Percentiles rank a stretch among this genome's conserved stretches.
Conservation (phyloP, 2,113 vertebrate species). For the Leptobrachium leishanense region DNA sequence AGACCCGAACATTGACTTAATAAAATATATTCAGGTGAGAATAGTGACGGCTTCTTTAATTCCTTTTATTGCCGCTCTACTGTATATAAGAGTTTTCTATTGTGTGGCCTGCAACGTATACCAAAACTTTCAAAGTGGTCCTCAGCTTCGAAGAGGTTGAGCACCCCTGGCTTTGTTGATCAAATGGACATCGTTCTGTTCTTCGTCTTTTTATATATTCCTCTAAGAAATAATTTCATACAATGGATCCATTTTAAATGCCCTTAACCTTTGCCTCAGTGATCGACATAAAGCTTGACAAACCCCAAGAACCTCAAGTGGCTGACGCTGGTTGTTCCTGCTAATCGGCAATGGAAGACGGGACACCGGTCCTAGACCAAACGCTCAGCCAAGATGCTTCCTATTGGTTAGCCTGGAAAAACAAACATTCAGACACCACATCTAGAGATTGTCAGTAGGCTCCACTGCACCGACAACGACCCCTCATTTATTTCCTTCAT, state of each 20-base stretch:
- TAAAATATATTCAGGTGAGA: too few relatives aligned
- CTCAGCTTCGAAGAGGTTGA: too few relatives aligned
- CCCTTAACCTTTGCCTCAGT: constrained; percentile 66
- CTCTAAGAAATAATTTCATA: neutral
- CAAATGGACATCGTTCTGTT: too few relatives aligned
- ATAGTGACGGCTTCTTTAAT: too few relatives aligned
- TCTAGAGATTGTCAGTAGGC: constrained; percentile 60
- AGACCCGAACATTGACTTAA: too few relatives aligned
- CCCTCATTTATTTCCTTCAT: constrained; percentile 62
- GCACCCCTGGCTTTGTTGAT: too few relatives aligned
- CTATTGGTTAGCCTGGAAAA: constrained; percentile 78
- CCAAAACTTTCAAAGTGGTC: too few relatives aligned
- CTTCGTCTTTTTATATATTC: too few relatives aligned
- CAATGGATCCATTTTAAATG: constrained; percentile 65
- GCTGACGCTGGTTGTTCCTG: constrained; percentile 86
- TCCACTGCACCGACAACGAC: constrained; percentile 26
- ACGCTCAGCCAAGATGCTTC: constrained; percentile 84
- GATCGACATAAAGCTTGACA: constrained; percentile 93
- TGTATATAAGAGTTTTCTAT: too few relatives aligned
- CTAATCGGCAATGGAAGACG: constrained; percentile 69
- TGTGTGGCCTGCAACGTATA: too few relatives aligned
- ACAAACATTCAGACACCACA: constrained; percentile 70
- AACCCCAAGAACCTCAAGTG: constrained; percentile 81
- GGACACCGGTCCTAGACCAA: constrained; percentile 65
- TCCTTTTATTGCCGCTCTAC: too few relatives aligned